Evolutionary conservation across 2,797 vertebrate genomes (phyloP).

Genomic region (Crenichthys baileyi): DNA sequence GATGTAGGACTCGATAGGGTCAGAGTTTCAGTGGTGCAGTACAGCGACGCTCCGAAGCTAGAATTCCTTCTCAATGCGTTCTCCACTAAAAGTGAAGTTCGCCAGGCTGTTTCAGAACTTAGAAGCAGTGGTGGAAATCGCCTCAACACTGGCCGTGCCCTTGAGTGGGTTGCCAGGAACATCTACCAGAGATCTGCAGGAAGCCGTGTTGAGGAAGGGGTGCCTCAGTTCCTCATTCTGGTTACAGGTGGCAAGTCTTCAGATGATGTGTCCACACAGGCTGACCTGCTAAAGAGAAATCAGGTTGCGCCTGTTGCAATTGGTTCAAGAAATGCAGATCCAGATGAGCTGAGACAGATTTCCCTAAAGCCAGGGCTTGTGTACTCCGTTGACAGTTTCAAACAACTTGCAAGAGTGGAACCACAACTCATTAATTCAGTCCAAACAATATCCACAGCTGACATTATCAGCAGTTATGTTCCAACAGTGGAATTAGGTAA

Average conservation of each 20-base stretch:
- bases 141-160: slow-evolving; percentile 87
- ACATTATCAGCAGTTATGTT: slow-evolving; percentile 53
- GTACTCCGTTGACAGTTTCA: slow-evolving; percentile 86
- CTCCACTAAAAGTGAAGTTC: slow-evolving; percentile 89
- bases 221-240: slow-evolving; percentile 94
- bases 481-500: slow-evolving; percentile 58
- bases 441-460: slow-evolving; percentile 78
- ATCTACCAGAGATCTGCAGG: slow-evolving; percentile 91
- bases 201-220: slow-evolving; percentile 91
- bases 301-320: slow-evolving; percentile 86
- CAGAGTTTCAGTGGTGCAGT: slow-evolving; percentile 91
- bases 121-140: slow-evolving; percentile 83
- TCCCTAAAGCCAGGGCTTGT: slow-evolving; percentile 86
- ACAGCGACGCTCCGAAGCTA: slow-evolving; percentile 85
- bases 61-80: slow-evolving; percentile 90
- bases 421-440: slow-evolving; percentile 85
- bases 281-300: slow-evolving; percentile 84
- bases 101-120: slow-evolving; percentile 79
- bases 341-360: slow-evolving; percentile 85
- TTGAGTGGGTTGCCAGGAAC: slow-evolving; percentile 88
- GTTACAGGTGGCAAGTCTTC: slow-evolving; percentile 86
- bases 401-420: slow-evolving; percentile 84
- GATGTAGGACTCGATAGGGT: slow-evolving; percentile 89
- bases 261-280: slow-evolving; percentile 86
- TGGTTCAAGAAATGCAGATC: slow-evolving; percentile 82